These are phyloP conservation scores for Entelurus aequoreus DNA, from an alignment of 2,113 vertebrate species.

Conservation along the genomic window DNA sequence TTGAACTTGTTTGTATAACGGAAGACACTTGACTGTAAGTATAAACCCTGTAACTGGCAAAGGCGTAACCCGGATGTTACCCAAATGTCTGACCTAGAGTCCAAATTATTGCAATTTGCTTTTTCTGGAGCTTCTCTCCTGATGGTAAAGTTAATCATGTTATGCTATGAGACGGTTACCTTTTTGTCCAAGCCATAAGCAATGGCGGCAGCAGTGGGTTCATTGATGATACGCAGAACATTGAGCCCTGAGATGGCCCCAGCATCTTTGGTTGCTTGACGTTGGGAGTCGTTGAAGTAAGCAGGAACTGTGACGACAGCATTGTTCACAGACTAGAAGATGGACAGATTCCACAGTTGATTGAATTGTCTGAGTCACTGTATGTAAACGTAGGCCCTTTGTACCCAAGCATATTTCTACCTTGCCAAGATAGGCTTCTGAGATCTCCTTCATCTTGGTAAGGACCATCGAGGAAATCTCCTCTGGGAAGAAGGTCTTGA, in stretches of 20 bases:
- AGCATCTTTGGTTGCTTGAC: slow-evolving; percentile 88
- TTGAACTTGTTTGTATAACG: neutral
- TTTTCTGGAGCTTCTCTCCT: too few species aligned
- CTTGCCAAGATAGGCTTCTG: slow-evolving; percentile 86
- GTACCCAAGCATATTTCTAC: slow-evolving; percentile 40
- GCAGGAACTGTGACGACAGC: slow-evolving; percentile 88
- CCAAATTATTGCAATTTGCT: too few species aligned
- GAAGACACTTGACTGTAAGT: neutral
- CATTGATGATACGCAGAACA: slow-evolving; percentile 87
- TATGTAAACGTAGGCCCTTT: neutral
- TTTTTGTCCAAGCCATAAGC: slow-evolving; percentile 87
- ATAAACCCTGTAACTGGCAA: neutral
- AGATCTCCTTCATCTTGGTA: slow-evolving; percentile 90
- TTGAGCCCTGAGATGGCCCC: slow-evolving; percentile 84
- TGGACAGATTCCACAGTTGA: neutral
- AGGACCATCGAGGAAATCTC: slow-evolving; percentile 91
- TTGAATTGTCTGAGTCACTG: neutral
- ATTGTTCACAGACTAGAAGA: slow-evolving; percentile 72
- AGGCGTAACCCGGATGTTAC: too few species aligned
- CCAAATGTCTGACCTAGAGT: too few species aligned
- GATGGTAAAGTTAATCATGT: too few species aligned
- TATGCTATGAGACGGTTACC: slow-evolving; percentile 38
- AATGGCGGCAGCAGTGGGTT: slow-evolving; percentile 90
- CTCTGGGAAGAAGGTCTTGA: slow-evolving; percentile 81
- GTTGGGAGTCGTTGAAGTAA: slow-evolving; percentile 88